phyloP scores from a whole-genome alignment of 2,797 vertebrate species.

The Benthosema pterotum region DNA sequence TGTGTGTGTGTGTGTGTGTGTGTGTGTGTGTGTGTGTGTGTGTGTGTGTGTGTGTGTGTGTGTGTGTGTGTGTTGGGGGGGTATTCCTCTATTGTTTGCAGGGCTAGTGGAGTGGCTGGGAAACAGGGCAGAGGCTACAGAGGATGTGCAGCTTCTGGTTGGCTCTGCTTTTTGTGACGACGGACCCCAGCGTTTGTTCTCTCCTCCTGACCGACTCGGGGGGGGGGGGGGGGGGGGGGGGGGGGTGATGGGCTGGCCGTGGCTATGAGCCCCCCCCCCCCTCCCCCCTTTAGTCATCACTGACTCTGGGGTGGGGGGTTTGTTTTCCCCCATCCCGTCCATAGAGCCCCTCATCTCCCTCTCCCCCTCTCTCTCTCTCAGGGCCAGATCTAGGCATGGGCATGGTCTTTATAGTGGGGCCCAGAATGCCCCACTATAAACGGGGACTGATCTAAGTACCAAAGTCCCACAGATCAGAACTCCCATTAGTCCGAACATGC shows the following conservation, averaged over 20 bases:
- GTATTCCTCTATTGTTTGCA: slow-evolving; percentile 65
- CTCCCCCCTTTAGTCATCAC: slow-evolving; percentile 75
- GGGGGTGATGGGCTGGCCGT: slow-evolving; percentile 55
- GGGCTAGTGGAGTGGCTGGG: slow-evolving; percentile 69
- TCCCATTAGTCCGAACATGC: no score
- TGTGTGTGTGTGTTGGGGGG: background rate
- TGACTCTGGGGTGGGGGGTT: slow-evolving; percentile 68
- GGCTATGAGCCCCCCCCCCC: slow-evolving; percentile 68
- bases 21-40: background rate
- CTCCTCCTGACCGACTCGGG: slow-evolving; percentile 63
- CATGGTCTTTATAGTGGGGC: no score
- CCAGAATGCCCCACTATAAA: no score
- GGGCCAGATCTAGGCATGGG: no score
- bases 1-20: slow-evolving; percentile 59
- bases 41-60: background rate
- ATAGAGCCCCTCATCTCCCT: slow-evolving; percentile 23
- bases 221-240: no score
- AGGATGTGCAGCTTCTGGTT: slow-evolving; percentile 67
- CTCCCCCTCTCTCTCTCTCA: slow-evolving; percentile 62
- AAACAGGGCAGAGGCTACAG: slow-evolving; percentile 66
- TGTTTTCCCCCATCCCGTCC: slow-evolving; percentile 43
- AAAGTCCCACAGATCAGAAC: no score
- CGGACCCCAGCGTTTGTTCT: slow-evolving; percentile 67
- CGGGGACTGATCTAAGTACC: no score
- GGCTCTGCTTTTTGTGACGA: slow-evolving; percentile 68